These are phyloP conservation scores for Bufo bufo DNA, from an alignment of 2,113 vertebrate genomes.

Conservation along the genomic window DNA sequence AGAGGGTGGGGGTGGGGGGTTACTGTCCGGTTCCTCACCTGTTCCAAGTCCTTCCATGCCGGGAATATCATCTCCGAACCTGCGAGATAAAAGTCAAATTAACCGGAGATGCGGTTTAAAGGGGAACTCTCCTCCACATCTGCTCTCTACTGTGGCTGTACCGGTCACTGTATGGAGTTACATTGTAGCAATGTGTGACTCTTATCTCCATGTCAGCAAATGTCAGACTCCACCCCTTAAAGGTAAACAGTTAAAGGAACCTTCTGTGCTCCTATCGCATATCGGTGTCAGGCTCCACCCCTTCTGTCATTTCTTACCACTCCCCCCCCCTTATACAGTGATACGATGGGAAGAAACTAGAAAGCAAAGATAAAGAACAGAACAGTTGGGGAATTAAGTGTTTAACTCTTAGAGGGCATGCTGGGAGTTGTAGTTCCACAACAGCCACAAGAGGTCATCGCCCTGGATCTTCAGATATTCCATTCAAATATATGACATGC, in stretches of 20 bases:
- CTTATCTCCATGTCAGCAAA: too few relatives aligned
- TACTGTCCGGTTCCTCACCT: slow-evolving; percentile 67
- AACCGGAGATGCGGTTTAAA: neutral
- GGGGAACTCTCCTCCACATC: neutral
- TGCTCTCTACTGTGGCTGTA: neutral
- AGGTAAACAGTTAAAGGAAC: neutral
- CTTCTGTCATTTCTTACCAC: too few relatives aligned
- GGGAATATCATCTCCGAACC: slow-evolving; percentile 95
- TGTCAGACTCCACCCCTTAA: too few relatives aligned
- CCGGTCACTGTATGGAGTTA: too few relatives aligned
- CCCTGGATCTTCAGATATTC: neutral
- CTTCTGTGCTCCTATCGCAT: too few relatives aligned
- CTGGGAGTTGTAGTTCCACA: neutral
- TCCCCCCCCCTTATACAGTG: too few relatives aligned
- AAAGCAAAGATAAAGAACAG: too few relatives aligned
- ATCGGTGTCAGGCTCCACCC: too few relatives aligned
- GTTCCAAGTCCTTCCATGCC: slow-evolving; percentile 97
- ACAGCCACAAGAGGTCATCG: neutral
- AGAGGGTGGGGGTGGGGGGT: too few relatives aligned
- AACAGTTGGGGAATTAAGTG: too few relatives aligned
- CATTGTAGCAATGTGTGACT: too few relatives aligned
- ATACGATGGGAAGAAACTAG: too few relatives aligned
- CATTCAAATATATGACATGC: neutral
- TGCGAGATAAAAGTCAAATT: slow-evolving; percentile 57
- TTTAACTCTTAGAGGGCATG: neutral